A percentile compares a stretch with the other conserved stretches of the same genome.
phyloP scores from a whole-genome alignment of 2,113 vertebrate genomes.

The Gila orcuttii region DNA sequence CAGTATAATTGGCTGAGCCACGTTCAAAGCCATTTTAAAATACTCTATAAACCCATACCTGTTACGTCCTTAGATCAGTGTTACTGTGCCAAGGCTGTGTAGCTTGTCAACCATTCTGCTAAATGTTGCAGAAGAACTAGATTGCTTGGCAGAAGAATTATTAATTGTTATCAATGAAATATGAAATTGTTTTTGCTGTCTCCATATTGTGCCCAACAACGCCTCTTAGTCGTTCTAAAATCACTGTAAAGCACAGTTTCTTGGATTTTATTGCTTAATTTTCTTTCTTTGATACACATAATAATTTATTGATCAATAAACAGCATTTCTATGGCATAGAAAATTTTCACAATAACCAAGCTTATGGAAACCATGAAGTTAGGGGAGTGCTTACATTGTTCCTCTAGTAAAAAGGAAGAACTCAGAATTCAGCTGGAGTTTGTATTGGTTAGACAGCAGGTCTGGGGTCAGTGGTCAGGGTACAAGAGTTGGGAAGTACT shows the following conservation, averaged over 20 bases:
- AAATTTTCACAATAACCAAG: background rate
- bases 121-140: background rate
- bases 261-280: no score
- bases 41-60: background rate
- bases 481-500: background rate
- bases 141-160: no score
- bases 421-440: conserved; percentile 1
- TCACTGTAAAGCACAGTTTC: no score
- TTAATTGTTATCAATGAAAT: no score
- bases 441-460: background rate
- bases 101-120: background rate
- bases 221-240: no score
- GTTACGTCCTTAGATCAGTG: background rate
- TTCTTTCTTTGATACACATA: no score
- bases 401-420: background rate
- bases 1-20: no score
- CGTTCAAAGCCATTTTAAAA: background rate
- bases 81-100: background rate
- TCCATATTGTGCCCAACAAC: no score
- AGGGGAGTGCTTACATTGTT: background rate
- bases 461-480: conserved; percentile 6
- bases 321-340: no score
- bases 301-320: no score
- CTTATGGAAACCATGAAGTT: background rate
- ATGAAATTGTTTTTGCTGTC: no score